Percentiles rank a stretch among this genome's conserved stretches.
These are phyloP conservation scores for Pardosa pseudoannulata DNA, from an alignment of 2,888 invertebrate species.

Conservation along the genomic window DNA sequence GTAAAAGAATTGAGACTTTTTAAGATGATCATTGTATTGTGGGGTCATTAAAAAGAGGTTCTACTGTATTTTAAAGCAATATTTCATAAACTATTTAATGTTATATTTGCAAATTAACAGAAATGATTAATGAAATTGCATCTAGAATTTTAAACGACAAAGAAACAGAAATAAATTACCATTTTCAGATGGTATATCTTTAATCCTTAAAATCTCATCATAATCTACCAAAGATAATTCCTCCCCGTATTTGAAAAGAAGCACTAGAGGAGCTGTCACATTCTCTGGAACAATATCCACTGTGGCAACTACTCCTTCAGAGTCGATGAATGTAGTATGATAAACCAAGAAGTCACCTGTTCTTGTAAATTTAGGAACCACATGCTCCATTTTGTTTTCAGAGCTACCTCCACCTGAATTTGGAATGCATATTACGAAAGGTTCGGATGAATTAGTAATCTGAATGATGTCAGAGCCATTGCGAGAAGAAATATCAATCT, in stretches of 20 bases:
- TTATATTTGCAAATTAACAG: neutral
- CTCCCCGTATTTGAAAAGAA: slow-evolving; percentile 54
- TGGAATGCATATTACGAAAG: slow-evolving; percentile 59
- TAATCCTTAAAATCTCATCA: slow-evolving; percentile 41
- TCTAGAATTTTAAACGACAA: too few species aligned
- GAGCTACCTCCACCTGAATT: neutral
- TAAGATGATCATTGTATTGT: too few species aligned
- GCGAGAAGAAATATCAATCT: slow-evolving; percentile 45
- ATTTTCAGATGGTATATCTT: slow-evolving; percentile 35
- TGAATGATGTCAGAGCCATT: slow-evolving; percentile 40
- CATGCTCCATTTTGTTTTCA: slow-evolving; percentile 25
- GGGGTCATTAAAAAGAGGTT: too few species aligned
- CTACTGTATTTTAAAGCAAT: too few species aligned
- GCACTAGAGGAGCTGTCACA: slow-evolving; percentile 30
- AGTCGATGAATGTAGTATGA: slow-evolving; percentile 52
- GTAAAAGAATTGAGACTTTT: too few species aligned
- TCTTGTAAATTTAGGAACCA: slow-evolving; percentile 30
- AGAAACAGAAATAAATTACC: too few species aligned
- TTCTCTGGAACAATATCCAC: slow-evolving; percentile 47
- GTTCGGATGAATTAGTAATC: slow-evolving; percentile 42
- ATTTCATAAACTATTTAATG: too few species aligned
- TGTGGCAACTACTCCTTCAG: slow-evolving; percentile 28
- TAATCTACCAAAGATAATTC: slow-evolving; percentile 48
- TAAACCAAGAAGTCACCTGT: slow-evolving; percentile 60
- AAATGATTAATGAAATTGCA: neutral